These are phyloP conservation scores for Larimichthys crocea DNA, from an alignment of 2,113 vertebrate species.

Conservation along the genomic window DNA sequence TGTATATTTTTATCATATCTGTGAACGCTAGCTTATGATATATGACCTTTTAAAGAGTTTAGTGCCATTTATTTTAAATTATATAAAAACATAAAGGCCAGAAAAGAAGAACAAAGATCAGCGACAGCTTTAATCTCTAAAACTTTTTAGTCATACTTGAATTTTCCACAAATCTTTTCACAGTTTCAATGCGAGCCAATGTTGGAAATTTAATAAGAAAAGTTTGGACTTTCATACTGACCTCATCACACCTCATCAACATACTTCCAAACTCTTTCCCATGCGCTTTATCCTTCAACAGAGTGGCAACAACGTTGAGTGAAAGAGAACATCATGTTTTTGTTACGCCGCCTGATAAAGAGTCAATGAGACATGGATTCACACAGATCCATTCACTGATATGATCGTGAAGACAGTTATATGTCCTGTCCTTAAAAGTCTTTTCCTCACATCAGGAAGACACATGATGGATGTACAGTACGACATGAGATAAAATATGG, in stretches of 20 bases:
- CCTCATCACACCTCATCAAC: neutral
- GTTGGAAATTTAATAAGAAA: neutral
- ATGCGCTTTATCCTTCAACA: neutral
- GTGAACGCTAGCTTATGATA: no score
- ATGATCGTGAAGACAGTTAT: neutral
- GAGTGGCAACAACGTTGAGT: neutral
- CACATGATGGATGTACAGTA: neutral
- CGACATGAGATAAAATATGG: neutral
- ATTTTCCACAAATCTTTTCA: neutral
- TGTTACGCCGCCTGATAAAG: neutral
- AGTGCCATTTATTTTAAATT: neutral
- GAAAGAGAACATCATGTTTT: conserved; percentile 1
- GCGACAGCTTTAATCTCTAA: neutral
- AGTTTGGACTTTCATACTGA: neutral
- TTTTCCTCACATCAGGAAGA: neutral
- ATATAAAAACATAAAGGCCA: no score
- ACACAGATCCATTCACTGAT: neutral
- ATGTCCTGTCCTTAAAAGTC: neutral
- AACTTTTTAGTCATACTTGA: neutral
- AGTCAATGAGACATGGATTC: neutral
- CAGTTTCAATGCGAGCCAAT: neutral
- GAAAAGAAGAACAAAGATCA: neutral
- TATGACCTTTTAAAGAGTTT: neutral
- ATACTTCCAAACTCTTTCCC: neutral
- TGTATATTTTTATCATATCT: neutral